Evolutionary conservation across 2,113 vertebrate genomes (phyloP), one percentile per base, ranked within the genome.

Genomic region (Shinisaurus crocodilurus): DNA sequence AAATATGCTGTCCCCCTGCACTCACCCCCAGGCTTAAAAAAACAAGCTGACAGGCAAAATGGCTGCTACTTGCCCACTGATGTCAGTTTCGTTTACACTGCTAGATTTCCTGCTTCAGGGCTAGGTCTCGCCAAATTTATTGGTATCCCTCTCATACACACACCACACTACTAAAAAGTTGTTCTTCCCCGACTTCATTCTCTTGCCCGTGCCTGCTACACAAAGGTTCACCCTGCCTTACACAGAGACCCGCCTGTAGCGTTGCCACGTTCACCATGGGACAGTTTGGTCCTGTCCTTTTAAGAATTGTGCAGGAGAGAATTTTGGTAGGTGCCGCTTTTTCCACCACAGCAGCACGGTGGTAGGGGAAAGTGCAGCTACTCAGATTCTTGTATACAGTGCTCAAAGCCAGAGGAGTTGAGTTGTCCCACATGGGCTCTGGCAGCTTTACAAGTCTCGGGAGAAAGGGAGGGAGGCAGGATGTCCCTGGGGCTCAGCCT

Each of bases 141-240:
- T 54, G 29, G 27, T 37, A 34, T 74, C 40, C 27, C 65, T 60
- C 48, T 54, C 75, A 70, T 57, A 29, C 5, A 57, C 75, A 86
- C 48, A 75, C 40, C 34, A 45, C 88, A 75, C 80, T 79, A 60
- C 50, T 60, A 40, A 37, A 34, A 81, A 72, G 69, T 40, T 43
- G 70, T 34, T 32, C 60, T 45, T 32, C 69, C 37, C 50, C 75
- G 63, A 57, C 57, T 89, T 83, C 81, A 10, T 83, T 45, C 37
- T 89, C 45, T 89, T 89, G 48, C 69, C 80, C 43, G 79, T 82
- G 86, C 74, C 75, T 65, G 74, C 72, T 63, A 79, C 40, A 43
- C 79, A 54, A 37, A 32, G 65, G 32, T 57, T 74, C n/a, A 82
- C 16, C 70, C 80, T 75, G 80, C 54, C 88, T 89, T 60, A 75